Evolutionary conservation across 1,140 invertebrate species (phyloP).

Genomic region (Temnothorax curvispinosus): DNA sequence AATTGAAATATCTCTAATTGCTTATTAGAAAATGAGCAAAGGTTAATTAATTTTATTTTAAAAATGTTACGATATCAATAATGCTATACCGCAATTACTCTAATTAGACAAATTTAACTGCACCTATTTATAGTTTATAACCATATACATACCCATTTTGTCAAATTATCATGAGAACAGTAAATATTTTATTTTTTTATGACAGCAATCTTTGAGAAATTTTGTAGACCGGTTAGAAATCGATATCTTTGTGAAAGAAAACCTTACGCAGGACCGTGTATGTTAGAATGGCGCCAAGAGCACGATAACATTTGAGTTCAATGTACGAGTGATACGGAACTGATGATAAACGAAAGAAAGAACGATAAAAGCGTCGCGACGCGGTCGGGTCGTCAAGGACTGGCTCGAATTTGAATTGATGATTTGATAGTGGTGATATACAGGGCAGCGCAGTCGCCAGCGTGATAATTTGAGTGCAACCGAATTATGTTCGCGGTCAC

Average conservation of each 20-base stretch:
- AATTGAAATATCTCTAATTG: no score
- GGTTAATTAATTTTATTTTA: background rate
- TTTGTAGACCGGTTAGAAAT: background rate
- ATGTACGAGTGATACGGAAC: slow-evolving; percentile 40
- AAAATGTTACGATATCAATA: background rate
- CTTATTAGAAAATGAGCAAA: no score
- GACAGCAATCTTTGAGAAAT: background rate
- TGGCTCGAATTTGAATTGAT: slow-evolving; percentile 34
- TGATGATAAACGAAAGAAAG: slow-evolving; percentile 44
- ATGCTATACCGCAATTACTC: background rate
- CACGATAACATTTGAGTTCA: slow-evolving; percentile 59
- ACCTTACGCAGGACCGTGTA: background rate
- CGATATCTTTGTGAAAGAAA: background rate
- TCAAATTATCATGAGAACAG: background rate
- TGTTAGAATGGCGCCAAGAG: background rate
- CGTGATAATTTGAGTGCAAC: slow-evolving; percentile 28
- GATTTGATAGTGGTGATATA: slow-evolving; percentile 24
- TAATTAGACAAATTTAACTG: background rate
- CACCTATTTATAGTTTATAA: background rate
- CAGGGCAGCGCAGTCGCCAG: background rate
- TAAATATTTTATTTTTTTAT: background rate
- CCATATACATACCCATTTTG: background rate
- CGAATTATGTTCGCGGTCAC: slow-evolving; percentile 12
- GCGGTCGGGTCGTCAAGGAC: background rate
- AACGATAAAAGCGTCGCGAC: background rate